Evolutionary conservation across 2,113 vertebrate species (phyloP), one percentile per base, ranked within the genome.

Genomic region (Otus sunia): DNA sequence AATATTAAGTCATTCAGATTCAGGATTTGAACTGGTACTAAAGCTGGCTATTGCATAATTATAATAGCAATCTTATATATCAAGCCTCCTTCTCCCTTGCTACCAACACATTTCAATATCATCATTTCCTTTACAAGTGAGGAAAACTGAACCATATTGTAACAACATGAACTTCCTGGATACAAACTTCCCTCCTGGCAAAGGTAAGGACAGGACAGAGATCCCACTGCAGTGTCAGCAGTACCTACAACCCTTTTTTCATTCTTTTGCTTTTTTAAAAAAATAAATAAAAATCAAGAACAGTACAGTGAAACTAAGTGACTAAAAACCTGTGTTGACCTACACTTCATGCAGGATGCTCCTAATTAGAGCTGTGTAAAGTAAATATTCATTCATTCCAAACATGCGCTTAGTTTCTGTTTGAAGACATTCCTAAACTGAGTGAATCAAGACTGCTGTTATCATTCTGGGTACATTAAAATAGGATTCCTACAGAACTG

Each of bases 61-160:
- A 19, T 6, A 63, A 49, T 4, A 45, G 5, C 12, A 9, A 43
- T 5, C 1, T 21, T 26, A 13, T 0, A 63, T 2, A 7, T 29
- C 20, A 49, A 80, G 12, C 41, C 50, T 62, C 23, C 4, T 2
- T 59, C 26, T 71, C 50, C 52, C 25, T 64, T 59, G n/a, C 55
- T 63, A 41, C 49, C 64, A 81, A 47, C 11, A 37, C 18, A 11
- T 32, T 66, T 29, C 73, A 55, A 3, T 11, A 39, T 11, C 21
- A 47, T 12, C 1, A 52, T 22, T 36, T 91, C 52, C 59, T 52
- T 78, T 22, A 59, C 11, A 82, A 11, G 11, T 8, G 52, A 87
- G 47, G 27, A 67, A 78, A 59, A 36, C 21, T 4, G 21, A 66
- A 26, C 64, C 20, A 30, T 11, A 23, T 0, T 18, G 36, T 19